These are phyloP conservation scores for Panzeria rudis DNA, from an alignment of 2,888 invertebrate genomes.

Conservation along the genomic window DNA sequence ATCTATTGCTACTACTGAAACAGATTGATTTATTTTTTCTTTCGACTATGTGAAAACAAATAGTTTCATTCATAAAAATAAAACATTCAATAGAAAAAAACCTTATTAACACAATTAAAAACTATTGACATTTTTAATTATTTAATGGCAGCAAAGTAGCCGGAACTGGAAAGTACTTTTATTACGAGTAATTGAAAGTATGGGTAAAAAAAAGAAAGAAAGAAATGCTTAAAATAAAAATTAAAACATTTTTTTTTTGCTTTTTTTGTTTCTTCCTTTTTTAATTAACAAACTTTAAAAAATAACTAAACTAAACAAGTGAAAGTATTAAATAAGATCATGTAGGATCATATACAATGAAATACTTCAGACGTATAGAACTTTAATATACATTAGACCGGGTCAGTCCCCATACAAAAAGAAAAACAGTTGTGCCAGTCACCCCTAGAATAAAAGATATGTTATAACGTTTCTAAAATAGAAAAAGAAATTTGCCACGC, in stretches of 20 bases:
- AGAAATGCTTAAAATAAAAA: neutral
- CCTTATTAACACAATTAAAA: constrained; percentile 58
- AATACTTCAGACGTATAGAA: neutral
- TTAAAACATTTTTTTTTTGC: neutral
- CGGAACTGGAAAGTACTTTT: constrained; percentile 40
- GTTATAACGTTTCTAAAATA: too few species aligned
- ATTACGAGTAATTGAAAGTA: constrained; percentile 10
- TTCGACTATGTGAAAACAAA: constrained; percentile 38
- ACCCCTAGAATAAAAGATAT: too few species aligned
- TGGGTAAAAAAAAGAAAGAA: neutral
- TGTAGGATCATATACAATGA: neutral
- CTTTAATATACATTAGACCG: too few species aligned
- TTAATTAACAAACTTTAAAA: neutral
- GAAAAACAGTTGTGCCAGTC: too few species aligned
- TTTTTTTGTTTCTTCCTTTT: neutral
- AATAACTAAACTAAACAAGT: neutral
- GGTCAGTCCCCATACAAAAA: too few species aligned
- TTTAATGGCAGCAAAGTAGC: constrained; percentile 39
- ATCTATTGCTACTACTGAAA: constrained; percentile 23
- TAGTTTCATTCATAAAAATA: constrained; percentile 45
- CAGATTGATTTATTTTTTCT: constrained; percentile 27
- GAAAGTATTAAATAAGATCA: neutral
- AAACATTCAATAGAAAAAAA: neutral
- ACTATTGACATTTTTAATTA: constrained; percentile 56
- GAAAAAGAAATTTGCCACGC: too few species aligned